phyloP scores from a whole-genome alignment of 92 coral and sea anemone species.

The Bergia sp. region DNA sequence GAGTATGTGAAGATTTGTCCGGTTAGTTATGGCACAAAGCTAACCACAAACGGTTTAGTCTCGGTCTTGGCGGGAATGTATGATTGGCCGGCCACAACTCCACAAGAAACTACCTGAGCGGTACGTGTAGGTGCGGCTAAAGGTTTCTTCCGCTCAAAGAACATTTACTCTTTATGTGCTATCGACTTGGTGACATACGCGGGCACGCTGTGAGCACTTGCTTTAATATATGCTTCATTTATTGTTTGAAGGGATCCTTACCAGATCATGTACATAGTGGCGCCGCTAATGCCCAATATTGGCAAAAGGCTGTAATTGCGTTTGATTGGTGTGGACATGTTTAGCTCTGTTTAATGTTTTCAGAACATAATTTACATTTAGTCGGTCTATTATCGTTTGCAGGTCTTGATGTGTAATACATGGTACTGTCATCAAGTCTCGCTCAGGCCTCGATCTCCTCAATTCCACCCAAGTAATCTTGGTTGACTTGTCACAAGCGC shows the following conservation, averaged over 20 bases:
- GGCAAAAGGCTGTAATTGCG: constrained; percentile 37
- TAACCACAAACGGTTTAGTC: constrained; percentile 4
- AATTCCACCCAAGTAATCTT: constrained; percentile 20
- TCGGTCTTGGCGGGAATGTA: constrained; percentile 2
- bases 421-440: constrained; percentile 41
- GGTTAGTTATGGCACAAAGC: background rate
- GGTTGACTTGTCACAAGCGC: constrained; percentile 25
- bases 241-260: constrained; percentile 16
- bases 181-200: background rate
- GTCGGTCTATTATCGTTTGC: constrained; percentile 47
- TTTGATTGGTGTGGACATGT: constrained; percentile 43
- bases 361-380: constrained; percentile 40
- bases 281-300: constrained; percentile 33
- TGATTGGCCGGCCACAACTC: background rate
- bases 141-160: constrained; percentile 5
- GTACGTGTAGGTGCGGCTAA: constrained; percentile 16
- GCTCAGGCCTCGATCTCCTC: background rate
- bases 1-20: constrained; percentile 3
- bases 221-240: background rate
- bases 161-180: background rate
- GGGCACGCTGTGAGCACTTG: background rate
- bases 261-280: constrained; percentile 1
- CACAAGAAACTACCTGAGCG: constrained; percentile 24
- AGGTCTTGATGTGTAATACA: constrained; percentile 42
- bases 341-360: constrained; percentile 44